Conservation (phyloP, 2,888 invertebrate genomes). For the Andricus quercusramuli region DNA sequence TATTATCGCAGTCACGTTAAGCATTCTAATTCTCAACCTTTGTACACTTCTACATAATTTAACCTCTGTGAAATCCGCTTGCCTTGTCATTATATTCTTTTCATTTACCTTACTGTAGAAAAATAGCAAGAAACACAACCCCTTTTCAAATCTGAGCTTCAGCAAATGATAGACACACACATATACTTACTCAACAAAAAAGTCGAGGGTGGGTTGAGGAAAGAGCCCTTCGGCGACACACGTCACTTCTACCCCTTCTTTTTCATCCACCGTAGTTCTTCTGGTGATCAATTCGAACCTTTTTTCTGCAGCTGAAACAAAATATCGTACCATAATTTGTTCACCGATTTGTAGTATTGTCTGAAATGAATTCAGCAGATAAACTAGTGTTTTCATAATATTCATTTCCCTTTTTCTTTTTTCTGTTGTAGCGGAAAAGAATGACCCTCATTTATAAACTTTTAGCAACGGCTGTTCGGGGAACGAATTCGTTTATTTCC, state of each 20-base stretch:
- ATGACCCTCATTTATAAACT: conserved; percentile 25
- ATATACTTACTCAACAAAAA: conserved; percentile 73
- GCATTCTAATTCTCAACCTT: background rate
- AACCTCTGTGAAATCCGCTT: background rate
- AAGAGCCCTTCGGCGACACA: conserved; percentile 72
- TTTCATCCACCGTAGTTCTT: conserved; percentile 65
- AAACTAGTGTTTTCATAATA: background rate
- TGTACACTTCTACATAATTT: background rate
- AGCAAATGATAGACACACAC: conserved; percentile 2
- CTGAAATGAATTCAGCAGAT: conserved; percentile 8
- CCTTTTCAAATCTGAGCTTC: background rate
- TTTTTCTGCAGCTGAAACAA: conserved; percentile 72
- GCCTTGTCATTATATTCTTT: background rate
- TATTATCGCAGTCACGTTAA: too few relatives aligned
- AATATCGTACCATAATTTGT: conserved; percentile 35
- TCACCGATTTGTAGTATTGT: conserved; percentile 1
- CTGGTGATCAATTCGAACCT: conserved; percentile 70
- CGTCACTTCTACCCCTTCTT: conserved; percentile 71
- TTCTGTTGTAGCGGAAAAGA: background rate
- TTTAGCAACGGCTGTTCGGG: conserved; percentile 15
- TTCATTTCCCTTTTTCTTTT: conserved; percentile 16
- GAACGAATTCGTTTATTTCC: conserved; percentile 22
- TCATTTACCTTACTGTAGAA: background rate
- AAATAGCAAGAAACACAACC: background rate
- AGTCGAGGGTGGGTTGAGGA: conserved; percentile 73